Evolutionary conservation across 2,113 vertebrate species (phyloP), one percentile per base, ranked within the genome.

Genomic region (Pao palembangensis): DNA sequence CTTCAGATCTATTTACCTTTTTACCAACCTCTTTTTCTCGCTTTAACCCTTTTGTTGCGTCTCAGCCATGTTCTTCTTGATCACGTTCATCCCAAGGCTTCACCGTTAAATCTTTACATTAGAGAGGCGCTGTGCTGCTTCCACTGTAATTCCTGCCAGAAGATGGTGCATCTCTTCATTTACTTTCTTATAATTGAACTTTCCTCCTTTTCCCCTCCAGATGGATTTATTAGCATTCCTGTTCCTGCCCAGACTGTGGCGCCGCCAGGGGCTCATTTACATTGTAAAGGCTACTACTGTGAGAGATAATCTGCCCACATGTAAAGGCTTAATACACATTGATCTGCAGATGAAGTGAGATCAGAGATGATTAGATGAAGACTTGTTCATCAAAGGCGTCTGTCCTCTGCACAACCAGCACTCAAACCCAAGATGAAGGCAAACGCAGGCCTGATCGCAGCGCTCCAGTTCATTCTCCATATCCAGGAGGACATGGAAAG

Each of bases 261-360:
- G 16, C 60, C 34, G 43, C 53, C 0, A 1, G 34, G 44, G 66
- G 66, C 63, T 67, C 51, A 42, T 73, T 65, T 69, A 18, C 65
- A 73, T 57, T 58, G 47, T 67, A 48, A 50, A 64, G 58, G 47
- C 63, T 51, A 18, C 17, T 3, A 28, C 60, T 55, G 38, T 57
- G 56, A 64, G 57, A 58, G 65, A 63, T 80, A 73, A 80, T 82
- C 79, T 73, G 57, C 52, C 11, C 41, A 67, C 51, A 75, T 73
- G 76, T 75, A 62, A 78, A 70, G 60, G 54, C 63, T 68, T 66
- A 82, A 78, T 80, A 66, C 71, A 48, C 74, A 73, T 62, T 80
- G 79, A 82, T 85, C 69, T 73, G 58, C 52, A 61, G 66, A 73
- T 75, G 76, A 79, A 74, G 63, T 34, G 50, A 75, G 70, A 75